A percentile compares a stretch with the other conserved stretches of the same genome.
These are phyloP conservation scores for Polypedilum vanderplanki DNA, from an alignment of 1,140 invertebrate genomes.

Conservation along the genomic window DNA sequence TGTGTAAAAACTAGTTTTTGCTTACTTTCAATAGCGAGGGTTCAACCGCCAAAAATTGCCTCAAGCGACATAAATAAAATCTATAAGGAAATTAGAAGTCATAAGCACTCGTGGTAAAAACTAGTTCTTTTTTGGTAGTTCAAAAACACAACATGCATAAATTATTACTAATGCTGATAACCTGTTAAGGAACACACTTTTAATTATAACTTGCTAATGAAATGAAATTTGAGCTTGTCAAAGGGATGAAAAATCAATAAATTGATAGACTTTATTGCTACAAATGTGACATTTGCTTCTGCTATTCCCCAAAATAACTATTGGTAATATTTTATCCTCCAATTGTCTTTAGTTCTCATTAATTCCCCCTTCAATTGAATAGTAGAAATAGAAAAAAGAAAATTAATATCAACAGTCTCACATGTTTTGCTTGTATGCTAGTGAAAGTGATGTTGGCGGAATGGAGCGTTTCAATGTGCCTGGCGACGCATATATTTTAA, in stretches of 20 bases:
- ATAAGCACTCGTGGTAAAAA: neutral
- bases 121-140: neutral
- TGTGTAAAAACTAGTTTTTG: neutral
- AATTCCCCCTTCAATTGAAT: neutral
- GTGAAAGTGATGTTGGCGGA: neutral
- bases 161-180: conserved; percentile 4
- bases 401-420: neutral
- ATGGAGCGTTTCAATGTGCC: conserved; percentile 2
- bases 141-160: conserved; percentile 9
- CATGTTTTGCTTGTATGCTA: neutral
- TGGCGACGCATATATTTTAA: conserved; percentile 17
- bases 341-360: conserved; percentile 12
- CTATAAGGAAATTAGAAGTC: neutral
- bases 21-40: conserved; percentile 5
- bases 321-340: neutral
- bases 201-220: neutral
- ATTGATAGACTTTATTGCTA: conserved; percentile 13
- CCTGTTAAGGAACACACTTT: neutral
- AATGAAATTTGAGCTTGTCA: neutral
- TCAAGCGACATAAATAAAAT: neutral
- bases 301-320: neutral
- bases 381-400: no score
- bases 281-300: neutral
- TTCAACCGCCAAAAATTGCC: neutral
- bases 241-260: conserved; percentile 6